A percentile compares a stretch with the other conserved stretches of the same genome.
Conservation (phyloP, 1,140 invertebrate genomes). For the Marisa cornuarietis region DNA sequence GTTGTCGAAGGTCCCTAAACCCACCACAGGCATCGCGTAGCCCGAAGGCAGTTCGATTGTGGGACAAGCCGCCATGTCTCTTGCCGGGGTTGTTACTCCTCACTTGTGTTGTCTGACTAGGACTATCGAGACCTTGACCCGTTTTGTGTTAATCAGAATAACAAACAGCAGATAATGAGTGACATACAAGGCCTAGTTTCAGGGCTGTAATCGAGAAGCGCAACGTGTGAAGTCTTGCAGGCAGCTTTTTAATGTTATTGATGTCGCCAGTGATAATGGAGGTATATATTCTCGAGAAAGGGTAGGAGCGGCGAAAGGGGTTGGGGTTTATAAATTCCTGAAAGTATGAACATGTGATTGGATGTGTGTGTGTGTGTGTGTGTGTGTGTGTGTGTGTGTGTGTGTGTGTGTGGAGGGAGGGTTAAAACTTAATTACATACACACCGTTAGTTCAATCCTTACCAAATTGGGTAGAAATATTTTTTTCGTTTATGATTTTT, state of each 20-base stretch:
- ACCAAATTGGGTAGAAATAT: no score
- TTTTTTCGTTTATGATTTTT: no score
- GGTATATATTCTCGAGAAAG: not conserved
- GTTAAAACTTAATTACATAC: no score
- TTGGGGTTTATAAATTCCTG: not conserved
- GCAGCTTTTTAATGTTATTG: not conserved
- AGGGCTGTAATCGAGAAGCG: not conserved
- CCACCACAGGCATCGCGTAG: conserved; percentile 74
- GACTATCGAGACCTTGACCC: not conserved
- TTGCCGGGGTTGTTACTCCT: not conserved
- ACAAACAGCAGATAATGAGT: no score
- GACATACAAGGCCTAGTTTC: not conserved
- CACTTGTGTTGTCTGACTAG: no score
- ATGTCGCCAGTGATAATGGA: not conserved
- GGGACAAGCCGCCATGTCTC: conserved; percentile 8
- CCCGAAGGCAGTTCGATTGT: conserved; percentile 60
- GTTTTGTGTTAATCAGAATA: not conserved
- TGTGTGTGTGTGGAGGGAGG: not conserved
- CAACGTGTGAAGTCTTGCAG: not conserved
- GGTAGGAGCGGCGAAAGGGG: not conserved
- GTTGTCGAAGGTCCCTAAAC: conserved; percentile 74
- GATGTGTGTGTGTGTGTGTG: not conserved
- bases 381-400: not conserved
- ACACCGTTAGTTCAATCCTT: no score
- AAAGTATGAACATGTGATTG: not conserved